Evolutionary conservation across 2,888 invertebrate species (phyloP).

Genomic region (Hydrotaea cyrtoneurina): DNA sequence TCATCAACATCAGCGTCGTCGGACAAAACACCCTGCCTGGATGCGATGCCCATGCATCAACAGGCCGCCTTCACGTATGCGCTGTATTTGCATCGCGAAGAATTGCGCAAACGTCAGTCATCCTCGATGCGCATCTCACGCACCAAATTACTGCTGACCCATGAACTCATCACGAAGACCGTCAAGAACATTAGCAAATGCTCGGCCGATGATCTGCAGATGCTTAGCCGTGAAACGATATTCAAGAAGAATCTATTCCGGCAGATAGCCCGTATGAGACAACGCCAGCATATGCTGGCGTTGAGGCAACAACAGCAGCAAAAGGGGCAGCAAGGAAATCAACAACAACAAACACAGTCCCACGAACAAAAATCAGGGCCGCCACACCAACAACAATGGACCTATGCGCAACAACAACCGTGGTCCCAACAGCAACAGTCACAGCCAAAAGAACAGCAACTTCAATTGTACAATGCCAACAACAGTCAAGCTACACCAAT

Average conservation of each 20-base stretch:
- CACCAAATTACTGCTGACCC: slow-evolving; percentile 41
- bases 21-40: neutral
- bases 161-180: slow-evolving; percentile 39
- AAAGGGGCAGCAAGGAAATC: neutral
- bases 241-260: slow-evolving; percentile 35
- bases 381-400: neutral
- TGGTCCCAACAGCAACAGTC: neutral
- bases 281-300: slow-evolving; percentile 1
- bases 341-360: neutral
- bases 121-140: neutral
- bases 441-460: neutral
- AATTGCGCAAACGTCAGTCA: slow-evolving; percentile 32
- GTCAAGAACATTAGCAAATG: slow-evolving; percentile 29
- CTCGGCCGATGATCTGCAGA: slow-evolving; percentile 30
- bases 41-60: neutral
- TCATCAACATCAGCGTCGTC: neutral
- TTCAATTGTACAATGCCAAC: no score
- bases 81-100: slow-evolving; percentile 36
- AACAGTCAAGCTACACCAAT: no score
- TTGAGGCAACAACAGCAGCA: neutral
- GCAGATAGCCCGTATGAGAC: neutral
- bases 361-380: no score
- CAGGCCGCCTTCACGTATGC: neutral
- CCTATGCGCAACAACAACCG: neutral
- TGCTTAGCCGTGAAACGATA: slow-evolving; percentile 23